Evolutionary conservation across 2,888 invertebrate species (phyloP), one percentile per base, ranked within the genome.

Genomic region (Allophyes oxyacanthae): DNA sequence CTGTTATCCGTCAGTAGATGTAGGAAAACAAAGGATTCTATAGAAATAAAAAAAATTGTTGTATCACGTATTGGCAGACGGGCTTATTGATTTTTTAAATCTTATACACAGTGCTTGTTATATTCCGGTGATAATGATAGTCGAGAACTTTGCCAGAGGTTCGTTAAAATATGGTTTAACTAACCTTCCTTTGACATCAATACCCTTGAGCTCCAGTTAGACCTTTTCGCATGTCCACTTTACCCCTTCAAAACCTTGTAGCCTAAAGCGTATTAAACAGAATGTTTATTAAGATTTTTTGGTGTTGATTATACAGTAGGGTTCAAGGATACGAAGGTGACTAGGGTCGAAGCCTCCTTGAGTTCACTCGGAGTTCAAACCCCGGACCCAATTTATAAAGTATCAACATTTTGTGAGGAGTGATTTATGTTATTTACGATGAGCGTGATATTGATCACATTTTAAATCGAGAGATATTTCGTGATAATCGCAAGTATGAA

Each of bases 251-350:
- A 37, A 45, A 45, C 37, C 33, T 58, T 40, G 50, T 40, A 2
- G 32, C 7, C 11, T 25, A 60, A 63, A 46, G 58, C 30, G 38
- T 44, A 40, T 44, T 55, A 10, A 40, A 58, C 41, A 60, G 42
- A 67, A 75, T 55, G 40, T 67, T n/a, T n/a, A 61, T 56, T 63
- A 44, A 65, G 57, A 76, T 76, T 50, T 61, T 50, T 43, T 41
- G 43, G 30, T 33, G 48, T 33, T 60, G 59, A 60, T 75, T 72
- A 60, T 44, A 46, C 28, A 36, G 28, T n/a, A 34, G 15, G 43
- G 46, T 64, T 75, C 59, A 75, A 62, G 54, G 70, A 58, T 62
- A 45, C 34, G 0, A 42, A 64, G 64, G 64, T 75, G 62, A 65
- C 70, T 49, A 14, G 45, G 64, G 69, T 76, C 76, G 32, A 40